Base-by-base conservation (phyloP, 2,797 vertebrate genomes). In the Thripadectes ignobilis region DNA sequence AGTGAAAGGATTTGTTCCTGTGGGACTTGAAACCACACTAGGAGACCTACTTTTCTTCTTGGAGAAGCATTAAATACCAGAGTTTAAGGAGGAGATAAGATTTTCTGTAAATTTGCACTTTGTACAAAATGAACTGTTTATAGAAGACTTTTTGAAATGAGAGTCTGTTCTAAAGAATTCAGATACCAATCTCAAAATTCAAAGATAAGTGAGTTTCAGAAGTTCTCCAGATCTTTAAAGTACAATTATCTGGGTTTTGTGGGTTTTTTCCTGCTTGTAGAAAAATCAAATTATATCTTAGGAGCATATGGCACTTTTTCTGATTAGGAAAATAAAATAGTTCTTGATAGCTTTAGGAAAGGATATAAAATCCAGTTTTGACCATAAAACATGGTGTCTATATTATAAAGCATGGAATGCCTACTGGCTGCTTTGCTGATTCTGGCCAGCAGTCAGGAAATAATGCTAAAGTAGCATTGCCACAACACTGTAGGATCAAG, bases 51-150 rank as follows among this genome's bases (percentile, higher is more conserved):
- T 74, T 73, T 67, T 51, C 52, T 85, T 87, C 58, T 78, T 72
- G 65, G 22, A 83, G 82, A 82, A 78, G 39, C 3, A 10, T 51
- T 88, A 69, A 91, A 81, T 68, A 48, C 22, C 36, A 68, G n/a
- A 74, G 12, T 68, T 83, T 65, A 74, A 58, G 43, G 36, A 86
- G 32, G 59, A 85, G 15, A 77, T 58, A 54, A 74, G 46, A 8
- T 85, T 89, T 93, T 89, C 81, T 89, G 30, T 80, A 39, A 67
- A 83, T 84, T 92, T 88, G 21, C 12, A 34, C 45, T 88, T 91
- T 36, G 38, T 67, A 71, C 41, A 80, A 87, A 87, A 67, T 41
- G 13, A 90, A 59, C 62, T 63, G 39, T 84, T 88, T 93, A 63
- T 45, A 67, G 38, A 86, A 93, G 34, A 73, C 9, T 32, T 86